A percentile compares a stretch with the other conserved stretches of the same genome.
Evolutionary conservation across 2,113 vertebrate species (phyloP).

Genomic region (Cyphomyrus plagiostoma): DNA sequence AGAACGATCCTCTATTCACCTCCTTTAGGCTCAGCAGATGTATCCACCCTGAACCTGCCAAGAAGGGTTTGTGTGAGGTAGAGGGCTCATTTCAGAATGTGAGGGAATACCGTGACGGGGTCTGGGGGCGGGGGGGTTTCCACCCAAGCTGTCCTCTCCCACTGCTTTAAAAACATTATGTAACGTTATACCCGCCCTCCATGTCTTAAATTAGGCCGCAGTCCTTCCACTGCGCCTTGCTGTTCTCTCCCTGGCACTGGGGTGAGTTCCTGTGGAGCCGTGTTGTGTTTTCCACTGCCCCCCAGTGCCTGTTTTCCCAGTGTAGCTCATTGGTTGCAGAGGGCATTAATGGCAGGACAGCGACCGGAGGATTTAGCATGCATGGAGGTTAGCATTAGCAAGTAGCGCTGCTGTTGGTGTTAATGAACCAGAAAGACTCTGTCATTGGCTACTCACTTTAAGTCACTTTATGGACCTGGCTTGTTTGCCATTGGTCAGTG

Average conservation of each 20-base stretch:
- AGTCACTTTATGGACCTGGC: not conserved
- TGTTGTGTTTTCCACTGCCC: not conserved
- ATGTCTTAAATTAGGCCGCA: not conserved
- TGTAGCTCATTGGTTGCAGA: not conserved
- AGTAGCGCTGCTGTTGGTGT: not conserved
- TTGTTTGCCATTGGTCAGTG: not conserved
- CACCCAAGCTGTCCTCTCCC: not conserved
- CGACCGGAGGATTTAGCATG: not conserved
- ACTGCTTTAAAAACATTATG: not conserved
- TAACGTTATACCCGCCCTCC: not conserved
- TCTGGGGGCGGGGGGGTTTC: not conserved
- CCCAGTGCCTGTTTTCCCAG: not conserved
- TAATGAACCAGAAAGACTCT: not conserved
- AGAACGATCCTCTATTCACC: not conserved
- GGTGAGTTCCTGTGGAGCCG: not conserved
- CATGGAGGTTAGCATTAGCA: not conserved
- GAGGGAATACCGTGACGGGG: not conserved
- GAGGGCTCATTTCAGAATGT: not conserved
- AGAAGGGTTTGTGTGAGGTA: not conserved
- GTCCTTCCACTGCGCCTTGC: not conserved
- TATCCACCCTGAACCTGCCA: not conserved
- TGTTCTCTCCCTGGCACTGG: not conserved
- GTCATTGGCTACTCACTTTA: not conserved
- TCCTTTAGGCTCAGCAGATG: not conserved
- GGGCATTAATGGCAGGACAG: not conserved